Percentiles rank a stretch among this genome's conserved stretches.
Evolutionary conservation across 2,888 invertebrate species (phyloP).

Genomic region (Merodon equestris): DNA sequence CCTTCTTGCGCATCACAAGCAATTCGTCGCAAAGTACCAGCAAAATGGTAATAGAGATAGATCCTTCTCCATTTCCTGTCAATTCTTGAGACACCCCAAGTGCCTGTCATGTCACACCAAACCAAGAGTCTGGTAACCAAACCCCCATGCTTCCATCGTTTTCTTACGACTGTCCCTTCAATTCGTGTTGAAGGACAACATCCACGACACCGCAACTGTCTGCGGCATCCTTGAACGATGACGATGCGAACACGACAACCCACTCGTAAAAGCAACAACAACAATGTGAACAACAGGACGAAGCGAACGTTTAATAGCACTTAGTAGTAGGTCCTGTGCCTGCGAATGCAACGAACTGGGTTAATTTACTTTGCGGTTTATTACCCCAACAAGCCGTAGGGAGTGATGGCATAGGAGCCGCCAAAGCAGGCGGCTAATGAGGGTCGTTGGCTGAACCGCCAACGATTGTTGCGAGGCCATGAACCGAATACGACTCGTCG

Average conservation of each 20-base stretch:
- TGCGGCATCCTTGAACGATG: constrained; percentile 44
- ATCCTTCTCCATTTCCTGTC: no score
- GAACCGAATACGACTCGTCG: neutral
- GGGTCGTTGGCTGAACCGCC: constrained; percentile 42
- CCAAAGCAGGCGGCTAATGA: constrained; percentile 34
- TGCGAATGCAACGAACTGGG: constrained; percentile 41
- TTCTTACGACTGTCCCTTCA: no score
- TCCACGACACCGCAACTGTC: constrained; percentile 23
- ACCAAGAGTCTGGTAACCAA: no score
- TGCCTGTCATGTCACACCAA: no score
- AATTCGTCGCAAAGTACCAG: no score
- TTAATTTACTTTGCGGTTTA: constrained; percentile 63
- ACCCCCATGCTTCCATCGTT: no score
- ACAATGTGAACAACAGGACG: neutral
- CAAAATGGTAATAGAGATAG: no score
- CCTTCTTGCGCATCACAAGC: no score
- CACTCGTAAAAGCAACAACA: no score
- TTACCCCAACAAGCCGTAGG: constrained; percentile 44
- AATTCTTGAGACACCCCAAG: no score
- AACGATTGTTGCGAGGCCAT: constrained; percentile 15
- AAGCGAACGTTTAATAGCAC: constrained; percentile 46
- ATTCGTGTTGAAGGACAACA: constrained; percentile 7
- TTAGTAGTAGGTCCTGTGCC: constrained; percentile 26
- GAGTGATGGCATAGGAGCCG: neutral
- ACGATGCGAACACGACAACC: constrained; percentile 29